These are phyloP conservation scores for Neolamprologus variostigma DNA, from an alignment of 2,113 vertebrate genomes.

Conservation along the genomic window DNA sequence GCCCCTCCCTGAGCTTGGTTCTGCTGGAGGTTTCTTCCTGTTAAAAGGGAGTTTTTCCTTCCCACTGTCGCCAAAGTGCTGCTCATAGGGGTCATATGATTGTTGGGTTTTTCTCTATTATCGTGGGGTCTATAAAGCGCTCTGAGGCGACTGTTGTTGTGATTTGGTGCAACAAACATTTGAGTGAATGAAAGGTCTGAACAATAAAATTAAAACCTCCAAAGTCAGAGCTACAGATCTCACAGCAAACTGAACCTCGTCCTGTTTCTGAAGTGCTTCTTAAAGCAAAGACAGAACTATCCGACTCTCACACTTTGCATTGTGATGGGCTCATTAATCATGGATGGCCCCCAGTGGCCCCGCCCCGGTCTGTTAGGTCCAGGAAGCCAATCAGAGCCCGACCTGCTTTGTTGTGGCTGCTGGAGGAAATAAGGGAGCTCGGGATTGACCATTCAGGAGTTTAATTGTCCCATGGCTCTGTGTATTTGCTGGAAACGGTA, in stretches of 20 bases:
- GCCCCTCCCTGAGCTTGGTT: background rate
- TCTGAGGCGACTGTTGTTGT: background rate
- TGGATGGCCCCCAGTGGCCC: background rate
- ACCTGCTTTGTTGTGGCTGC: background rate
- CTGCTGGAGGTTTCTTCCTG: fast-evolving
- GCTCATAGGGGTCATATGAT: background rate
- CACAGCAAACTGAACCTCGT: background rate
- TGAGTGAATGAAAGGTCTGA: background rate
- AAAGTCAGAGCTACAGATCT: background rate
- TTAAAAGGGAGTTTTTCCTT: background rate
- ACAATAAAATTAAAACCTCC: background rate
- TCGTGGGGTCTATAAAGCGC: background rate
- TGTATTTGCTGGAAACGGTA: background rate
- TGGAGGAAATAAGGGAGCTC: background rate
- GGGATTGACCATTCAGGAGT: background rate
- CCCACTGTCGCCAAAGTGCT: background rate
- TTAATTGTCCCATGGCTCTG: background rate
- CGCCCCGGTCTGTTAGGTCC: background rate
- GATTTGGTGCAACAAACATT: background rate
- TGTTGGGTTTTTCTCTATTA: background rate
- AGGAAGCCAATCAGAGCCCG: background rate
- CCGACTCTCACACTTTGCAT: background rate
- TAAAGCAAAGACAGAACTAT: background rate
- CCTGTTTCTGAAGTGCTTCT: background rate
- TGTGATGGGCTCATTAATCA: background rate